Percentiles rank a stretch among this genome's conserved stretches.
Conservation (phyloP, 1,140 invertebrate species). For the Cydia splendana region DNA sequence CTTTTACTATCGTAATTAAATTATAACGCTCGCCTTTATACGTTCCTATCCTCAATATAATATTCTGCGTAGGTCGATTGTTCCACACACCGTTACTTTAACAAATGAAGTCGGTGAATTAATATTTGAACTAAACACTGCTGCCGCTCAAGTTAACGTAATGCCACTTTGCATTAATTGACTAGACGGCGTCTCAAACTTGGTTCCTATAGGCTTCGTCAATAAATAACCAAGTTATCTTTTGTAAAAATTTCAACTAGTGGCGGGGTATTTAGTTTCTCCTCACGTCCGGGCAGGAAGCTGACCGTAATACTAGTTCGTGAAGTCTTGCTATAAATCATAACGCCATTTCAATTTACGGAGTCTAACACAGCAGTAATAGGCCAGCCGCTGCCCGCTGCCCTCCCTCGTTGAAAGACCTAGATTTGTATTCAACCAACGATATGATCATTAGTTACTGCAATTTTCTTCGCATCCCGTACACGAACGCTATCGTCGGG, state of each 20-base stretch:
- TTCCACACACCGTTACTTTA: slow-evolving; percentile 18
- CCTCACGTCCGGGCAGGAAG: slow-evolving; percentile 64
- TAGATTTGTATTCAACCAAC: slow-evolving; percentile 74
- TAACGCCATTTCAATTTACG: slow-evolving; percentile 74
- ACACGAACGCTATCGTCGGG: slow-evolving; percentile 58
- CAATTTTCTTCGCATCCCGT: slow-evolving; percentile 69
- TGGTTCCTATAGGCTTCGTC: slow-evolving; percentile 1
- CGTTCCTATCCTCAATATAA: slow-evolving; percentile 22
- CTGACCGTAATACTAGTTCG: slow-evolving; percentile 67
- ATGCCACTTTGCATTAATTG: slow-evolving; percentile 18
- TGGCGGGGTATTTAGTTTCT: slow-evolving; percentile 53
- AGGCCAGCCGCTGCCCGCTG: slow-evolving; percentile 55
- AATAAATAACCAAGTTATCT: slow-evolving; percentile 25
- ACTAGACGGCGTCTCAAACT: background rate
- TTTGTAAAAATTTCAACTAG: slow-evolving; percentile 28
- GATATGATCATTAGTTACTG: slow-evolving; percentile 75
- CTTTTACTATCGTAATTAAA: slow-evolving; percentile 25
- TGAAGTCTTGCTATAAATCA: slow-evolving; percentile 73
- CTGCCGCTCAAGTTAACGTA: slow-evolving; percentile 12
- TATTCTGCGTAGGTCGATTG: slow-evolving; percentile 26
- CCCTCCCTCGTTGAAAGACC: slow-evolving; percentile 58
- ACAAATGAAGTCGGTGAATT: slow-evolving; percentile 9
- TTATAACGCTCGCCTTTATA: slow-evolving; percentile 8
- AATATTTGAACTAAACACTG: slow-evolving; percentile 24
- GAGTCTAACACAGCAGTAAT: slow-evolving; percentile 63